These are phyloP conservation scores for Cydia pomonella DNA, from an alignment of 1,140 invertebrate genomes.

Conservation along the genomic window DNA sequence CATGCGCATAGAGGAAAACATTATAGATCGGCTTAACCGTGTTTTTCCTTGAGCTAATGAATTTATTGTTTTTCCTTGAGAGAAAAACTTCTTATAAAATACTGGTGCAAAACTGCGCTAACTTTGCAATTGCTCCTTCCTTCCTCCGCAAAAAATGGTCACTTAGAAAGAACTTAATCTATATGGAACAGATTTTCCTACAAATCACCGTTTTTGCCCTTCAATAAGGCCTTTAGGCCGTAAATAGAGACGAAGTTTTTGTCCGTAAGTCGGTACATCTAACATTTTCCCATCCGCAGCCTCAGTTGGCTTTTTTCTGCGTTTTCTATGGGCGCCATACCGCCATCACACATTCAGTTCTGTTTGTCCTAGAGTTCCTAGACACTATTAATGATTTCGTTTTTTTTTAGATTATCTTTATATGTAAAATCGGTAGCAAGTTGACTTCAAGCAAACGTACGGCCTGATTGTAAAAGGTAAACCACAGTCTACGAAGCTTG, in stretches of 20 bases:
- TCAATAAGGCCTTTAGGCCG: not conserved
- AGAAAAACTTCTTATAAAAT: not conserved
- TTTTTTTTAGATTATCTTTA: too few relatives aligned
- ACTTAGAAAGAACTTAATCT: constrained; percentile 12
- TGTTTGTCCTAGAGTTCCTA: not conserved
- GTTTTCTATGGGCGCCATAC: not conserved
- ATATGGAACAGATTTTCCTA: constrained; percentile 14
- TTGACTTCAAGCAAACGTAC: too few relatives aligned
- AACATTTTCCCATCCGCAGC: not conserved
- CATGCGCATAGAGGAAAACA: not conserved
- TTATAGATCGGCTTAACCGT: not conserved
- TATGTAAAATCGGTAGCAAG: too few relatives aligned
- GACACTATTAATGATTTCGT: not conserved
- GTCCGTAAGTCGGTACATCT: not conserved
- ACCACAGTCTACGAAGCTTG: too few relatives aligned
- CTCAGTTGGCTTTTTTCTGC: not conserved
- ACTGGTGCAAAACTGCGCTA: not conserved
- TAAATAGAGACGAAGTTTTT: not conserved
- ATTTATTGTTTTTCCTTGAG: not conserved
- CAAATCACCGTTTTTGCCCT: constrained; percentile 2
- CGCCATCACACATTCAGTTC: not conserved
- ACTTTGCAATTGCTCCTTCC: not conserved
- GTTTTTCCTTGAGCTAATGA: not conserved
- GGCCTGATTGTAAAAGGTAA: too few relatives aligned
- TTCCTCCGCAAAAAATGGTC: not conserved